These are phyloP conservation scores for Podarcis siculus DNA, from an alignment of 2,797 vertebrate species.

Conservation along the genomic window DNA sequence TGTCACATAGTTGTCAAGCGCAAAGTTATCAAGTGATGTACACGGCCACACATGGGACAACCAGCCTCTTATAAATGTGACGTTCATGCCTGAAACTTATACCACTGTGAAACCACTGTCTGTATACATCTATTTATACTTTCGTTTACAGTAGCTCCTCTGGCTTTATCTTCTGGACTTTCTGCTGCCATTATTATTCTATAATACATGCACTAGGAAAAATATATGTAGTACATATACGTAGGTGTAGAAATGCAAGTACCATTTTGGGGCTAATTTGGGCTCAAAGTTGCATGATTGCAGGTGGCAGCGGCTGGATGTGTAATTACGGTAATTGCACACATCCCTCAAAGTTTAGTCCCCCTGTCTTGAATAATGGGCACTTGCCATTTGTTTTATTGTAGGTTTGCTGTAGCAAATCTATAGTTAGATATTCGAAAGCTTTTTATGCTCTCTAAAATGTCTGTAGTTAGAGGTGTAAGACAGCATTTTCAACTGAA, in stretches of 20 bases:
- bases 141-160: slow-evolving; percentile 17
- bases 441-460: slow-evolving; percentile 20
- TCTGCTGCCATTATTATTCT: slow-evolving; percentile 29
- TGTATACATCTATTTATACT: neutral
- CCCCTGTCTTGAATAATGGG: neutral
- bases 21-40: neutral
- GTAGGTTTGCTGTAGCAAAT: slow-evolving; percentile 16
- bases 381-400: neutral
- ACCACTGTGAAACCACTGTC: neutral
- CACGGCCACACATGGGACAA: neutral
- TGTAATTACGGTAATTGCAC: slow-evolving; percentile 11
- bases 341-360: neutral
- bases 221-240: neutral
- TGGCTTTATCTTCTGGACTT: slow-evolving; percentile 7
- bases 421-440: slow-evolving; percentile 28
- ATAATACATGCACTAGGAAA: neutral
- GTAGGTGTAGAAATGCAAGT: neutral
- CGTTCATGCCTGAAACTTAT: neutral
- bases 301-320: neutral
- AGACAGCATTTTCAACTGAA: slow-evolving; percentile 11
- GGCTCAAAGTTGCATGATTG: slow-evolving; percentile 17
- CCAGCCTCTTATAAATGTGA: neutral
- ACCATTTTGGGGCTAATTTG: neutral
- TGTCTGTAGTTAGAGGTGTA: slow-evolving; percentile 6
- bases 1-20: neutral